These are phyloP conservation scores for Fregetta grallaria DNA, from an alignment of 2,113 vertebrate genomes.

Conservation along the genomic window DNA sequence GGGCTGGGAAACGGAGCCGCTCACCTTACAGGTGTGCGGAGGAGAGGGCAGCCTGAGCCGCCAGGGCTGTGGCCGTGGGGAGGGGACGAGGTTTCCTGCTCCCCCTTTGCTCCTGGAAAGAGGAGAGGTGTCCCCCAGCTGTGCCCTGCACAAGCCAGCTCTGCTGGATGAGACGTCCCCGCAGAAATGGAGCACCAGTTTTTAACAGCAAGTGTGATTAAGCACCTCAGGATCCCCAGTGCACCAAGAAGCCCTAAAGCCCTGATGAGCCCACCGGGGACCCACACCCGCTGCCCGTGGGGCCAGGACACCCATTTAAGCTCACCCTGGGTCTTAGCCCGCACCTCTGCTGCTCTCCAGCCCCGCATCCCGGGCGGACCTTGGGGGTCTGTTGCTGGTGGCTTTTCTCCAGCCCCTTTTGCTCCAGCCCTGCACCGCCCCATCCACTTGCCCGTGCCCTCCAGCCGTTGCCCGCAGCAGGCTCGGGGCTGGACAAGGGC, in stretches of 20 bases:
- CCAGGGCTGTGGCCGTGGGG: neutral
- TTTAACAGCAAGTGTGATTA: neutral
- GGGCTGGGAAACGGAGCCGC: neutral
- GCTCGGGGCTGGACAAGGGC: neutral
- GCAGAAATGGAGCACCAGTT: neutral
- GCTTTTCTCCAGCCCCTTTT: neutral
- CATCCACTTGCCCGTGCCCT: no score
- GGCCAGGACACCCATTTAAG: fast-evolving
- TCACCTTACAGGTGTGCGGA: no score
- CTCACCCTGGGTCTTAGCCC: neutral
- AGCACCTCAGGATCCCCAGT: neutral
- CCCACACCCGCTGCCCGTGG: neutral
- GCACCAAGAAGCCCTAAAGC: neutral
- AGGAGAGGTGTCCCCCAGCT: neutral
- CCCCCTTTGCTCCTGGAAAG: fast-evolving
- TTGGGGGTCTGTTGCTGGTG: fast-evolving
- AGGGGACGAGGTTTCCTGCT: neutral
- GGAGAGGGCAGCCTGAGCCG: fast-evolving
- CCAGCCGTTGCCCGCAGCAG: neutral
- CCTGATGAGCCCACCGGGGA: fast-evolving
- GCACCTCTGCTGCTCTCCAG: neutral
- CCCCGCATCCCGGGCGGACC: no score
- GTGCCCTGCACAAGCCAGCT: neutral
- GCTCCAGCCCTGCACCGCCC: no score
- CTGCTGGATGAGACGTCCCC: neutral